phyloP scores from a whole-genome alignment of 2,113 vertebrate species.

The Platichthys flesus region DNA sequence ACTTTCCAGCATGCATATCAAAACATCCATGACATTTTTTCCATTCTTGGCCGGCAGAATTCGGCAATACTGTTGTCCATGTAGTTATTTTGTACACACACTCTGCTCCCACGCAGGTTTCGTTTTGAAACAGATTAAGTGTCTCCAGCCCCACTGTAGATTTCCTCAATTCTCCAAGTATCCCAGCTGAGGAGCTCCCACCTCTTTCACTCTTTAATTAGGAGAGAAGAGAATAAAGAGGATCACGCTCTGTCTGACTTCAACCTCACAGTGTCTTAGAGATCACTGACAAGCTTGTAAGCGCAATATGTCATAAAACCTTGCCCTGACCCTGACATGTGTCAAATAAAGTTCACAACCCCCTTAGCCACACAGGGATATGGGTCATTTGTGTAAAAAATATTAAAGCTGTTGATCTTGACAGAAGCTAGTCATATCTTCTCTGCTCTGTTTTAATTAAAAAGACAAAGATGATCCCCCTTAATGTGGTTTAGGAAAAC shows the following conservation, averaged over 20 bases:
- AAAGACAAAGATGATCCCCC: conserved; percentile 66
- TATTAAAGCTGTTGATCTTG: conserved; percentile 30
- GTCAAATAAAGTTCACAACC: conserved; percentile 15
- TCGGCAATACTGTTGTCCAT: too few species aligned
- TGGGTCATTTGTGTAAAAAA: neutral
- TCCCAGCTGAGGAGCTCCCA: conserved; percentile 13
- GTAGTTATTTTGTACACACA: too few species aligned
- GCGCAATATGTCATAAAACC: neutral
- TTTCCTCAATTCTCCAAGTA: conserved; percentile 22
- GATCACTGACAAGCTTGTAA: neutral
- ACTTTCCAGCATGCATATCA: too few species aligned
- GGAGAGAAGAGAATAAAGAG: conserved; percentile 11
- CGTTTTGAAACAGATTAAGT: too few species aligned
- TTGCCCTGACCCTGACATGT: neutral
- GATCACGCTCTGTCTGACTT: neutral
- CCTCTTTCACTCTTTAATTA: conserved; percentile 41
- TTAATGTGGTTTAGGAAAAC: conserved; percentile 71
- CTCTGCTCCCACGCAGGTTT: too few species aligned
- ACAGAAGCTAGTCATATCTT: conserved; percentile 46
- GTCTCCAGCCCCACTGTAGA: neutral
- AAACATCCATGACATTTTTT: too few species aligned
- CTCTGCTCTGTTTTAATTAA: conserved; percentile 61
- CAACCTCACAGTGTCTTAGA: neutral
- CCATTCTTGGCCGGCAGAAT: too few species aligned
- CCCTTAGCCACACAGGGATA: neutral